These are phyloP conservation scores for Malachius bipustulatus DNA, from an alignment of 2,888 invertebrate genomes.

Conservation along the genomic window DNA sequence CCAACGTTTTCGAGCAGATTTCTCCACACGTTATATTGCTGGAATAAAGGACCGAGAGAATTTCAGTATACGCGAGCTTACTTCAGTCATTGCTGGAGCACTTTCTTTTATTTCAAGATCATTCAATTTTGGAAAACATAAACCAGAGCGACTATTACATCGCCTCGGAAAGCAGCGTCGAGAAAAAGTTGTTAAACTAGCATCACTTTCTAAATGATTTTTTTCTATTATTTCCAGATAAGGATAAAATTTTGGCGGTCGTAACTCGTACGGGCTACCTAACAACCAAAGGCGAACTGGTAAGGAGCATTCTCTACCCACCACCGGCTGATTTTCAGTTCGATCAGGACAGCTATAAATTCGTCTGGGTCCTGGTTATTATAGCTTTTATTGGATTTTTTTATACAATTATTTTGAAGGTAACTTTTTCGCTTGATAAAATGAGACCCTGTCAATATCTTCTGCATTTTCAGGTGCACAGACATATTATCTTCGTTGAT, in stretches of 20 bases:
- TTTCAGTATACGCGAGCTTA: too few relatives aligned
- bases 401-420: slow-evolving; percentile 82
- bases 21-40: too few relatives aligned
- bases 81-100: too few relatives aligned
- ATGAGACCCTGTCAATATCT: not conserved
- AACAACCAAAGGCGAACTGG: slow-evolving; percentile 77
- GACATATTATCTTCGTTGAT: slow-evolving; percentile 47
- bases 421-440: slow-evolving; percentile 29
- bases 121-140: too few relatives aligned
- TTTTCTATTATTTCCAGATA: slow-evolving; percentile 18
- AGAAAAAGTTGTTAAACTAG: too few relatives aligned
- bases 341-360: slow-evolving; percentile 86
- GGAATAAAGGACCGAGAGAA: too few relatives aligned
- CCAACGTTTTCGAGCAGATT: too few relatives aligned
- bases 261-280: slow-evolving; percentile 79
- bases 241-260: slow-evolving; percentile 42
- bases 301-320: slow-evolving; percentile 88
- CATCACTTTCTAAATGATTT: too few relatives aligned
- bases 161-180: too few relatives aligned
- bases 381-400: slow-evolving; percentile 73
- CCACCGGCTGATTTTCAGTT: slow-evolving; percentile 95
- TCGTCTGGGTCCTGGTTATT: slow-evolving; percentile 65
- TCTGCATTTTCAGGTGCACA: slow-evolving; percentile 40
- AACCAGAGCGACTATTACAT: too few relatives aligned
- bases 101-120: too few relatives aligned